Evolutionary conservation across 2,888 invertebrate genomes (phyloP).

Genomic region (Acleris holmiana): DNA sequence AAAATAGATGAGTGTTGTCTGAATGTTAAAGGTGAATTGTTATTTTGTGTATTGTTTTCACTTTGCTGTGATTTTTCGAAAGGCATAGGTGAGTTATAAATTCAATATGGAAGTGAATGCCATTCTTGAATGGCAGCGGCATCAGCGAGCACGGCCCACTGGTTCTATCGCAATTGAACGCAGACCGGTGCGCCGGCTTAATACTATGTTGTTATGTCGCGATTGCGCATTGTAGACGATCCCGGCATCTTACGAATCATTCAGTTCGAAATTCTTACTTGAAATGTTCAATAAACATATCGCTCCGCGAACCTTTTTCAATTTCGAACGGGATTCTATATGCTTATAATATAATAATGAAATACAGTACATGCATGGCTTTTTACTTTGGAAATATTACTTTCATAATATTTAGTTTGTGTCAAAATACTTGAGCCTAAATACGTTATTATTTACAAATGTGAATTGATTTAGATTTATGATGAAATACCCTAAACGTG

Average conservation of each 20-base stretch:
- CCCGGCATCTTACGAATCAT: slow-evolving; percentile 10
- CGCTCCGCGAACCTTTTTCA: not conserved
- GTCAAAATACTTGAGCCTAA: no score
- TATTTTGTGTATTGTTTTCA: slow-evolving; percentile 6
- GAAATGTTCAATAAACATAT: slow-evolving; percentile 10
- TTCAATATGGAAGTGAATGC: slow-evolving; percentile 9
- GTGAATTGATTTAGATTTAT: slow-evolving; percentile 24
- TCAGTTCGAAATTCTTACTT: slow-evolving; percentile 1
- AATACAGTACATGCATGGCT: no score
- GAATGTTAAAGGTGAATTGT: slow-evolving; percentile 1
- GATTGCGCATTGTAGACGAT: slow-evolving; percentile 25
- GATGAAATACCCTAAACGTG: slow-evolving; percentile 6
- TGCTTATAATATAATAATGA: not conserved
- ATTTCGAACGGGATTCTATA: not conserved
- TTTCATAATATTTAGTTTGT: no score
- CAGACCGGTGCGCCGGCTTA: slow-evolving; percentile 11
- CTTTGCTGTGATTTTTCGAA: slow-evolving; percentile 18
- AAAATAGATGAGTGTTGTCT: slow-evolving; percentile 30
- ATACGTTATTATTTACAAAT: slow-evolving; percentile 1
- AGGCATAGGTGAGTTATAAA: slow-evolving; percentile 18
- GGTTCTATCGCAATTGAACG: slow-evolving; percentile 25
- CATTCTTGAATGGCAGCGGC: slow-evolving; percentile 25
- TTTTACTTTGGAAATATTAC: no score
- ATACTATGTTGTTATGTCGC: slow-evolving; percentile 10
- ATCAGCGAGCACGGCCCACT: slow-evolving; percentile 28